These are phyloP conservation scores for Bombus haemorrhoidalis DNA, from an alignment of 1,140 invertebrate genomes.

Conservation along the genomic window DNA sequence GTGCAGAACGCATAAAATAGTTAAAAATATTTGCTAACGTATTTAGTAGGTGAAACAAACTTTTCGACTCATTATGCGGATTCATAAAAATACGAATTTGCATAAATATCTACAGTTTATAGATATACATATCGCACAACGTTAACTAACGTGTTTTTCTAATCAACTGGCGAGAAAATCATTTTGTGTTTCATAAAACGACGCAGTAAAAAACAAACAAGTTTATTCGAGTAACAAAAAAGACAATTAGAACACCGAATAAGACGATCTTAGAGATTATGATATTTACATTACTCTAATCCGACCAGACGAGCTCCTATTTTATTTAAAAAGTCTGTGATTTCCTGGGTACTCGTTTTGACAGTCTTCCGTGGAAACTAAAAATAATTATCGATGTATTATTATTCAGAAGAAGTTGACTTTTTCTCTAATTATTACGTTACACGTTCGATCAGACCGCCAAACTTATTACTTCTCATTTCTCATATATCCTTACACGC, in stretches of 20 bases:
- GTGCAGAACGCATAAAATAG: neutral
- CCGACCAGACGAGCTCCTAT: constrained; percentile 83
- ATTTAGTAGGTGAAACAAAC: neutral
- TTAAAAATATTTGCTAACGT: no score
- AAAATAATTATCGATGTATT: constrained; percentile 49
- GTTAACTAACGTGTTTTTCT: neutral
- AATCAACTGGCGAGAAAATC: neutral
- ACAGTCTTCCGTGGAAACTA: constrained; percentile 82
- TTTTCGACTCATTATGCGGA: neutral
- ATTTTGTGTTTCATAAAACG: neutral
- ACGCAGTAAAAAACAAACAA: neutral
- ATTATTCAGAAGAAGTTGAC: no score
- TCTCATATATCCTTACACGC: no score
- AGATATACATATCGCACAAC: no score
- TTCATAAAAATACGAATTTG: neutral
- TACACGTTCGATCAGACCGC: no score
- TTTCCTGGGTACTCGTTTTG: constrained; percentile 80
- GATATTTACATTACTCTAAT: constrained; percentile 72
- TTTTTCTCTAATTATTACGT: neutral
- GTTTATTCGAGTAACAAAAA: neutral
- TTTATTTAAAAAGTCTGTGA: constrained; percentile 83
- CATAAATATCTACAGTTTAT: neutral
- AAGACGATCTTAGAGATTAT: neutral
- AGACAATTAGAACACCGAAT: neutral
- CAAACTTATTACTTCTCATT: no score